Evolutionary conservation across 2,888 invertebrate genomes (phyloP).

Genomic region (Pelosia muscerda): DNA sequence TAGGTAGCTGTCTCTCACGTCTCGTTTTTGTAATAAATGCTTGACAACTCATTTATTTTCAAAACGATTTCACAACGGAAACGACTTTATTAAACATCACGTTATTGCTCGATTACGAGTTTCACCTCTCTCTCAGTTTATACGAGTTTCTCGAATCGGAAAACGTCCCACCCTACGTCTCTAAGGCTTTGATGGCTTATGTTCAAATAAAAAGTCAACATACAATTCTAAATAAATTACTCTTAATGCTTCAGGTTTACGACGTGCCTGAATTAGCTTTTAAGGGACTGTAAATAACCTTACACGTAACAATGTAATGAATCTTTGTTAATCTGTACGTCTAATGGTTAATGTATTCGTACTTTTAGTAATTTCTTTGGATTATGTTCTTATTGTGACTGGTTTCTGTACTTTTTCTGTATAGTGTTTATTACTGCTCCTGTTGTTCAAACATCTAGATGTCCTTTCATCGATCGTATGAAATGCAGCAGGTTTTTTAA

Average conservation of each 20-base stretch:
- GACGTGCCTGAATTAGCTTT: constrained; percentile 20
- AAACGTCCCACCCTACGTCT: constrained; percentile 9
- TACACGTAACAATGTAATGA: constrained; percentile 23
- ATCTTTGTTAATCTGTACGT: constrained; percentile 27
- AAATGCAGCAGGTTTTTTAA: too few species aligned
- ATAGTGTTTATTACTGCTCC: too few species aligned
- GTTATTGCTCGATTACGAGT: constrained; percentile 14
- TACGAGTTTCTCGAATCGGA: constrained; percentile 12
- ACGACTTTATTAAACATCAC: constrained; percentile 21
- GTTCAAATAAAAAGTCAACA: constrained; percentile 18
- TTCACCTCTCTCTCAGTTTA: constrained; percentile 1
- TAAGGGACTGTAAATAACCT: constrained; percentile 32
- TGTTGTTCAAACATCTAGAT: too few species aligned
- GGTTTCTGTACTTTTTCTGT: too few species aligned
- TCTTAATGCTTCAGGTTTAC: constrained; percentile 23
- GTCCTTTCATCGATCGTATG: too few species aligned
- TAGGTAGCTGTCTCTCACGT: background rate
- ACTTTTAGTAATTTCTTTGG: background rate
- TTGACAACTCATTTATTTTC: constrained; percentile 11
- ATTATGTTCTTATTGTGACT: background rate
- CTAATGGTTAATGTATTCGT: background rate
- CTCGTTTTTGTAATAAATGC: background rate
- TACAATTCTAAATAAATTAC: constrained; percentile 23
- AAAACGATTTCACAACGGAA: constrained; percentile 19
- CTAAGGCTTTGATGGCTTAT: background rate